phyloP scores from a whole-genome alignment of 2,113 vertebrate genomes.

The Proteles cristata region DNA sequence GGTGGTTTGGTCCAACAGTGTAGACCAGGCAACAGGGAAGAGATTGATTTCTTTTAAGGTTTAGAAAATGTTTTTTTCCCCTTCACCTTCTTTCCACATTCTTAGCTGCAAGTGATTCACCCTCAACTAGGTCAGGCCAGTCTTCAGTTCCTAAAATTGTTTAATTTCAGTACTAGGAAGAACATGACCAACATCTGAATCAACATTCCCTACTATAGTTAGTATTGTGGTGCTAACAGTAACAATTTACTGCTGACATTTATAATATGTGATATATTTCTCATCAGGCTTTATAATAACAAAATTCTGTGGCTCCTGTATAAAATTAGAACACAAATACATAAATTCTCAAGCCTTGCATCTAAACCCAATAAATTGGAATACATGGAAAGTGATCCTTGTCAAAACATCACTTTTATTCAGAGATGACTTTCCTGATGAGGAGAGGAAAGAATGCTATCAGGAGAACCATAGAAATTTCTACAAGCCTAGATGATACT shows the following conservation, averaged over 20 bases:
- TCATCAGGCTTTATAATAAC: not conserved
- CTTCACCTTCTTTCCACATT: not conserved
- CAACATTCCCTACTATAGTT: not conserved
- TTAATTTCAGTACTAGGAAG: not conserved
- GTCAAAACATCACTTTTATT: not conserved
- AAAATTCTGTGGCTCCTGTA: not conserved
- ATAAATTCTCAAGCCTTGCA: not conserved
- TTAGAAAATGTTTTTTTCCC: not conserved
- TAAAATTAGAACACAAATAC: not conserved
- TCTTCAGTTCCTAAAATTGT: not conserved
- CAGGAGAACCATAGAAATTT: not conserved
- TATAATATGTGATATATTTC: not conserved
- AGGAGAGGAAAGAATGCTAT: not conserved
- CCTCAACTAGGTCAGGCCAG: not conserved
- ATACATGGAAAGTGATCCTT: not conserved
- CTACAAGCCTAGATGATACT: not conserved
- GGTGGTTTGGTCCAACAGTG: not conserved
- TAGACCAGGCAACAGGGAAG: fast-evolving
- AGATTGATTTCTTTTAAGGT: not conserved
- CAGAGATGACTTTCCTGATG: constrained; percentile 42
- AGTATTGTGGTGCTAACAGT: not conserved
- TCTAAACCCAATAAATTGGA: not conserved
- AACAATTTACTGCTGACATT: not conserved
- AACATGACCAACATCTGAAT: too few species aligned
- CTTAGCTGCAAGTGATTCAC: not conserved